Evolutionary conservation across 2,113 vertebrate genomes (phyloP).

Genomic region (Anguilla japonica): DNA sequence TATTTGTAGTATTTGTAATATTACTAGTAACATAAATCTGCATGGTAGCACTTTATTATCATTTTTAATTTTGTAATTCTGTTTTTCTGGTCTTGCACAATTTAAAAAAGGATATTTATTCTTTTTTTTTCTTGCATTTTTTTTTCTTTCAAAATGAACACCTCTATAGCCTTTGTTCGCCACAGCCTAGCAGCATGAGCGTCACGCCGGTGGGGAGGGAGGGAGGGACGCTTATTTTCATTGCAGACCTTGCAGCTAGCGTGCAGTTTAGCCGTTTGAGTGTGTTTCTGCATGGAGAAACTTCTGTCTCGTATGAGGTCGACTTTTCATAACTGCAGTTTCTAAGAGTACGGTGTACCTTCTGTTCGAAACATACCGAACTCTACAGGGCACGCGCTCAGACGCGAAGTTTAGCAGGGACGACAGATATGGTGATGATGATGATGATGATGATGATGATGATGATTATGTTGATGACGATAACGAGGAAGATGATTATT

Average conservation of each 20-base stretch:
- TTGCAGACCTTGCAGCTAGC: slow-evolving; percentile 22
- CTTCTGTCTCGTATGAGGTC: background rate
- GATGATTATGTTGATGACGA: background rate
- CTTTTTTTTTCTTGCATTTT: background rate
- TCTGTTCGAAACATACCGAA: slow-evolving; percentile 27
- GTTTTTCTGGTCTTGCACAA: slow-evolving; percentile 29
- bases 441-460: background rate
- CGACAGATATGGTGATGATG: slow-evolving; percentile 21
- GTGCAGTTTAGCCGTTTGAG: background rate
- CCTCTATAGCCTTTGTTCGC: slow-evolving; percentile 63
- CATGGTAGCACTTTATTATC: slow-evolving; percentile 64
- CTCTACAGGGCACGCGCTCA: slow-evolving; percentile 22
- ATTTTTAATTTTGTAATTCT: slow-evolving; percentile 36
- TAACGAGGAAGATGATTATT: slow-evolving; percentile 32
- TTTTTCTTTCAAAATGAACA: slow-evolving; percentile 56
- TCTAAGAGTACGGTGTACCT: background rate
- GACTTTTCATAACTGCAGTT: background rate
- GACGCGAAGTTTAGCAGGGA: background rate
- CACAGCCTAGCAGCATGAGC: slow-evolving; percentile 63
- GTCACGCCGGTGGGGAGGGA: background rate
- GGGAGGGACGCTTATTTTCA: no score
- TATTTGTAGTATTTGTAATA: background rate
- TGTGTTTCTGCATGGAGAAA: background rate
- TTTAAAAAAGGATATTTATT: slow-evolving; percentile 17
- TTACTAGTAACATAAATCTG: slow-evolving; percentile 36